Base-by-base conservation (phyloP, 2,797 vertebrate species). In the Galagoides demidoff region DNA sequence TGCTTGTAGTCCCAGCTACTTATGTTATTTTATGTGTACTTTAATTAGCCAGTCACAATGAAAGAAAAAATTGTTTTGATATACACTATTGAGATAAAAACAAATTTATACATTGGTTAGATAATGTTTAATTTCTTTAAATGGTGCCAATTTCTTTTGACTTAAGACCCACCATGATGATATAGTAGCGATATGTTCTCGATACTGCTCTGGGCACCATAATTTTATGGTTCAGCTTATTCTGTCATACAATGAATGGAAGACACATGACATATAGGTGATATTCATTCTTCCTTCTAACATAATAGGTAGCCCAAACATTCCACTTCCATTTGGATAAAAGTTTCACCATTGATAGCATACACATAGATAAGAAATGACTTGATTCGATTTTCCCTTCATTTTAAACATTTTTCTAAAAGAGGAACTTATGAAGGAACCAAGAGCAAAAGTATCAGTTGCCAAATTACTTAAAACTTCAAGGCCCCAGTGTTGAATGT, bases 401-500 rank as follows among this genome's bases (percentile, higher is more conserved):
- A 25, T 52, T 73, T 77, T 17, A 70, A 29, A 49, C 49, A 20
- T 29, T 81, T 81, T 85, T 79, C 68, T 0, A 39, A 11, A 85
- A 95, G 22, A 89, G 13, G 23, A 91, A 1, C 0, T 96, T 39
- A 16, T 92, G 11, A 34, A 70, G 86, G 23, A 52, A 79, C 17
- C 0, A 84, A 49, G 1, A 64, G 14, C 20, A 64, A 76, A 84
- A 76, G 81, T 90, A 91, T 94, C 71, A 70, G 43, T 2, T 79
- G 89, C 45, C 43, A 92, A 95, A 39, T 64, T 71, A 91, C 1
- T 19, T 92, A 61, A 92, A 95, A 95, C 78, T 77, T 89, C 31
- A 93, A 96, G 10, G 5, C 74, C 76, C 12, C 52, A 14, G 3
- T 49, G 14, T 49, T 49, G 49, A 49, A 49, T 10, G 2, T 37